These are phyloP conservation scores for Choloepus didactylus DNA, from an alignment of 2,797 vertebrate species.

Conservation along the genomic window DNA sequence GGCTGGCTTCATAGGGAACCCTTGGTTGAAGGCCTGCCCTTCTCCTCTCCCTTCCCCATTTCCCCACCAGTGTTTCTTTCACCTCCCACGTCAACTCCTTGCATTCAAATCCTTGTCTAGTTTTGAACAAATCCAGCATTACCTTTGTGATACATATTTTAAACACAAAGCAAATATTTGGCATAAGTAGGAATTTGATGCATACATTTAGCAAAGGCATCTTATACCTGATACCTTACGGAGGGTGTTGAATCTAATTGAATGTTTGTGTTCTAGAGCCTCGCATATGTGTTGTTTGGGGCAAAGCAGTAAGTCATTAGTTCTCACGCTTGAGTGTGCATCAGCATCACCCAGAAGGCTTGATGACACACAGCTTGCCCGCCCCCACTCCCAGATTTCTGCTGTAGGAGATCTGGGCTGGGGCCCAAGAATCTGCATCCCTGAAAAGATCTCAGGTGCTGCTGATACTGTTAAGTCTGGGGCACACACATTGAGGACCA, in stretches of 20 bases:
- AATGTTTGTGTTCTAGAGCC: not conserved
- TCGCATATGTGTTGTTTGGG: not conserved
- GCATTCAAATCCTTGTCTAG: not conserved
- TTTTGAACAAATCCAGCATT: conserved; percentile 39
- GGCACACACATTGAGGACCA: not conserved
- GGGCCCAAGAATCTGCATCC: not conserved
- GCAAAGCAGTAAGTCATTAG: not conserved
- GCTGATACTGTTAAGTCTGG: not conserved
- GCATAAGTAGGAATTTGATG: not conserved
- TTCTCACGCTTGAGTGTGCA: not conserved
- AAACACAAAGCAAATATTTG: conserved; percentile 34
- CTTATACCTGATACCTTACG: not conserved
- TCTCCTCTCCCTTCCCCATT: not conserved
- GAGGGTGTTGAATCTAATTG: not conserved
- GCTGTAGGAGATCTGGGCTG: not conserved
- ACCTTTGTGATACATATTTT: conserved; percentile 9
- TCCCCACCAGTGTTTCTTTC: not conserved
- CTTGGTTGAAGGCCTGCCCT: not conserved
- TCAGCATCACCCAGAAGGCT: not conserved
- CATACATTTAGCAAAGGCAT: not conserved
- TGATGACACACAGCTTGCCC: not conserved
- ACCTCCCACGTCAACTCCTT: not conserved
- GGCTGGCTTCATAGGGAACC: not conserved
- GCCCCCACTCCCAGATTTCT: not conserved
- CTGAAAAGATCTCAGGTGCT: not conserved